Evolutionary conservation across 2,113 vertebrate species (phyloP).

Genomic region (Melierax canorus): DNA sequence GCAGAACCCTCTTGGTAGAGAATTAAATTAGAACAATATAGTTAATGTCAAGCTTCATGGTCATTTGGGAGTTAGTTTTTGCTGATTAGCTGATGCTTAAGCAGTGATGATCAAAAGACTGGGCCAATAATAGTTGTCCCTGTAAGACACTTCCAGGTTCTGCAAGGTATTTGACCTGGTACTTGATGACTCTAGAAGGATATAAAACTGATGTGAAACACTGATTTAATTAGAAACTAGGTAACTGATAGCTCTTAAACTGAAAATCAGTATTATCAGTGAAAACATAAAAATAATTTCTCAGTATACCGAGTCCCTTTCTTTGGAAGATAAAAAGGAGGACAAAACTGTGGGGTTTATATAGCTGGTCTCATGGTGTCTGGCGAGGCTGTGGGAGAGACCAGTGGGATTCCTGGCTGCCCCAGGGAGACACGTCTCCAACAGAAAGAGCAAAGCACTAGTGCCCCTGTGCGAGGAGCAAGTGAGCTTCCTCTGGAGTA

Average conservation of each 20-base stretch:
- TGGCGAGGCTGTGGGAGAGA: not conserved
- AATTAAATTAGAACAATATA: not conserved
- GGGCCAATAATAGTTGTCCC: not conserved
- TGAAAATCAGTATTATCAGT: not conserved
- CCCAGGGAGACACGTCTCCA: rapidly evolving
- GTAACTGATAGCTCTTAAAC: not conserved
- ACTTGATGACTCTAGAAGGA: not conserved
- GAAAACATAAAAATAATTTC: not conserved
- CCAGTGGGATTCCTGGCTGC: not conserved
- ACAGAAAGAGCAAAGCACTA: not conserved
- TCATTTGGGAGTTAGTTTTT: not conserved
- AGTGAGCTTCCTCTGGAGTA: not conserved
- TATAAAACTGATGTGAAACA: not conserved
- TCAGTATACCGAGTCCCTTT: not conserved
- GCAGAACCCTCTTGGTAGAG: not conserved
- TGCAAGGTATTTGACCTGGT: not conserved
- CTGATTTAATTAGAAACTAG: not conserved
- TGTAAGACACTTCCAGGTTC: not conserved
- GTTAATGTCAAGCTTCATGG: not conserved
- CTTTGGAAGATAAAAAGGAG: not conserved
- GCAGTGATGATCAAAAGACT: not conserved
- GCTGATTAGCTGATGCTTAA: not conserved
- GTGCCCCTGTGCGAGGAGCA: rapidly evolving
- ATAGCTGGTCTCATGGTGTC: not conserved
- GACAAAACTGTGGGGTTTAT: not conserved